A percentile compares a stretch with the other conserved stretches of the same genome.
phyloP scores from a whole-genome alignment of 1,140 invertebrate genomes.

The Drosophila sp. region DNA sequence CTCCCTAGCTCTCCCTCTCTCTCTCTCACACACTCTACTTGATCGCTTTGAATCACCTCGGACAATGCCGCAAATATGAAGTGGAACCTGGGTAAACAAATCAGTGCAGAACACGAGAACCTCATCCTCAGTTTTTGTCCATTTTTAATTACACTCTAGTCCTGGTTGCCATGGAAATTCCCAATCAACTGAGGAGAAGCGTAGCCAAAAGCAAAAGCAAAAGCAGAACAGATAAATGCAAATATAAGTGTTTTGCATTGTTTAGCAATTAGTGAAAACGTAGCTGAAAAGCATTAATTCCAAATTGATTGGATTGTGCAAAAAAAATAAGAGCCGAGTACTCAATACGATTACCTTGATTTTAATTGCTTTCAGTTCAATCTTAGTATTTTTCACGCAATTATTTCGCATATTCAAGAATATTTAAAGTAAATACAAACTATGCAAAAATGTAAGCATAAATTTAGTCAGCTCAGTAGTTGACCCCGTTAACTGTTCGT shows the following conservation, averaged over 20 bases:
- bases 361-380: conserved; percentile 10
- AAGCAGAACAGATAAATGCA: conserved; percentile 39
- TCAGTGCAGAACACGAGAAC: conserved; percentile 19
- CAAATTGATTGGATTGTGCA: conserved; percentile 40
- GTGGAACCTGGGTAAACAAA: conserved; percentile 36
- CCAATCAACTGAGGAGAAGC: conserved; percentile 15
- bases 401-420: not conserved
- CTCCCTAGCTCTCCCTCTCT: not conserved
- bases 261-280: conserved; percentile 50
- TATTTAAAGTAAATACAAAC: not conserved
- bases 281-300: conserved; percentile 41
- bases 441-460: too few species aligned
- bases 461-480: conserved; percentile 10
- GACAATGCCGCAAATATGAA: conserved; percentile 40
- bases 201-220: conserved; percentile 1
- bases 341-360: conserved; percentile 4
- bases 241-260: conserved; percentile 54
- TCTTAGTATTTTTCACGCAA: not conserved
- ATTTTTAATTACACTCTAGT: conserved; percentile 41
- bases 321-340: not conserved
- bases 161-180: conserved; percentile 14
- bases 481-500: conserved; percentile 30
- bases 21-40: not conserved
- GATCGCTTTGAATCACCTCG: conserved; percentile 43
- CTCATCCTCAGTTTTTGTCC: conserved; percentile 1